A percentile compares a stretch with the other conserved stretches of the same genome.
phyloP scores from a whole-genome alignment of 2,888 invertebrate genomes.

The Agrotis segetum region DNA sequence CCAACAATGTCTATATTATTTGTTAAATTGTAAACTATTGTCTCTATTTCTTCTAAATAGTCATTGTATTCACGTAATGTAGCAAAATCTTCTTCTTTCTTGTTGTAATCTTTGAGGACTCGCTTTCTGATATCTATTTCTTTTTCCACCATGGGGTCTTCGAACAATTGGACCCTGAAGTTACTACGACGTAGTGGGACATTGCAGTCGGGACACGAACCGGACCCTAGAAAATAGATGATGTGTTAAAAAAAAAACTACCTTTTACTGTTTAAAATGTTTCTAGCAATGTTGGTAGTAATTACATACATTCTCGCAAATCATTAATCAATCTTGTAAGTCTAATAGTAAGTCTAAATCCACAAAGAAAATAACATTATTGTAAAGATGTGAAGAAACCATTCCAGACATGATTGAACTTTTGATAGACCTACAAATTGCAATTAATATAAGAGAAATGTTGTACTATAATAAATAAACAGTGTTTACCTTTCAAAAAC shows the following conservation, averaged over 20 bases:
- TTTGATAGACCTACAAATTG: not conserved
- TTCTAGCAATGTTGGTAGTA: too few relatives aligned
- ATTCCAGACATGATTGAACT: not conserved
- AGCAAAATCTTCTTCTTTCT: constrained; percentile 98
- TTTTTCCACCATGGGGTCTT: constrained; percentile 99
- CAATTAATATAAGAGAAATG: not conserved
- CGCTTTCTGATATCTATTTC: constrained; percentile 98
- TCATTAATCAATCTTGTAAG: not conserved
- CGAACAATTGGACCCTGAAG: constrained; percentile 98
- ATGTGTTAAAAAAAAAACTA: not conserved
- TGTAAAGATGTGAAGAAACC: not conserved
- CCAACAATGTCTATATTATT: constrained; percentile 97
- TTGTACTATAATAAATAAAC: not conserved
- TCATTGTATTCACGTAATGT: constrained; percentile 97
- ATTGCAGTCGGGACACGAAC: constrained; percentile 98
- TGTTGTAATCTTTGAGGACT: constrained; percentile 97
- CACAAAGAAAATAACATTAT: not conserved
- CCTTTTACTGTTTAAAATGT: not conserved
- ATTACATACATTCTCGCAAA: not conserved
- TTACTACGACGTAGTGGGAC: constrained; percentile 96
- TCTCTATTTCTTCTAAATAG: constrained; percentile 98
- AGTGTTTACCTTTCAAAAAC: constrained; percentile 96
- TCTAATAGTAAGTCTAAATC: not conserved
- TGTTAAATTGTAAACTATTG: constrained; percentile 96
- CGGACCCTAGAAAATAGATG: constrained; percentile 94